A percentile compares a stretch with the other conserved stretches of the same genome.
Conservation (phyloP, 2,113 vertebrate species). For the Brachyistius frenatus region DNA sequence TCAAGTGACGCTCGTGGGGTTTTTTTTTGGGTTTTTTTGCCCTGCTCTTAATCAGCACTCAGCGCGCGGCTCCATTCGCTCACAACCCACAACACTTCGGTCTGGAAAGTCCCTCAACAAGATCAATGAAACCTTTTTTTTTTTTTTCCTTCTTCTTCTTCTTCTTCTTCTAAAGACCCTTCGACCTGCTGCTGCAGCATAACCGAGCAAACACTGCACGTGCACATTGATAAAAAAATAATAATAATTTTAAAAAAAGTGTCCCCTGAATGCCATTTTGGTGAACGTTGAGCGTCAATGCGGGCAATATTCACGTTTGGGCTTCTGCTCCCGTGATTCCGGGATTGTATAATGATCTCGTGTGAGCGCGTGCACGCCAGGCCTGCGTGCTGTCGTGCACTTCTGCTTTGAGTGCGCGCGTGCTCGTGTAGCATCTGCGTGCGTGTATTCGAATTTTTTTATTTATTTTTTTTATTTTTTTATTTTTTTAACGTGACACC, state of each 20-base stretch:
- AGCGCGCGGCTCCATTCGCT: conserved; percentile 61
- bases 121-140: conserved; percentile 70
- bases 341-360: too few species aligned
- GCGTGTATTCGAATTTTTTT: conserved; percentile 14
- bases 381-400: too few species aligned
- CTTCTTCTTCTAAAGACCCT: conserved; percentile 57
- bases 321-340: not conserved
- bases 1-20: conserved; percentile 69
- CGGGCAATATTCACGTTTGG: not conserved
- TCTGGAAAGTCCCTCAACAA: conserved; percentile 70
- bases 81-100: conserved; percentile 63
- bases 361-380: too few species aligned
- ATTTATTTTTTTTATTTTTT: too few species aligned
- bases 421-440: not conserved
- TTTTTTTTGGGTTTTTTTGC: too few species aligned
- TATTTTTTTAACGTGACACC: too few species aligned
- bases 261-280: not conserved
- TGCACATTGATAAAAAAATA: too few species aligned
- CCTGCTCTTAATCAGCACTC: conserved; percentile 74
- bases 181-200: conserved; percentile 65
- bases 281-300: not conserved
- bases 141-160: conserved; percentile 15
- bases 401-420: too few species aligned
- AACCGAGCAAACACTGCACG: conserved; percentile 29
- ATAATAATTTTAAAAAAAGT: too few species aligned